Percentiles rank a stretch among this genome's conserved stretches.
phyloP scores from a whole-genome alignment of 1,140 invertebrate species.

The Drosophila kohkoa region DNA sequence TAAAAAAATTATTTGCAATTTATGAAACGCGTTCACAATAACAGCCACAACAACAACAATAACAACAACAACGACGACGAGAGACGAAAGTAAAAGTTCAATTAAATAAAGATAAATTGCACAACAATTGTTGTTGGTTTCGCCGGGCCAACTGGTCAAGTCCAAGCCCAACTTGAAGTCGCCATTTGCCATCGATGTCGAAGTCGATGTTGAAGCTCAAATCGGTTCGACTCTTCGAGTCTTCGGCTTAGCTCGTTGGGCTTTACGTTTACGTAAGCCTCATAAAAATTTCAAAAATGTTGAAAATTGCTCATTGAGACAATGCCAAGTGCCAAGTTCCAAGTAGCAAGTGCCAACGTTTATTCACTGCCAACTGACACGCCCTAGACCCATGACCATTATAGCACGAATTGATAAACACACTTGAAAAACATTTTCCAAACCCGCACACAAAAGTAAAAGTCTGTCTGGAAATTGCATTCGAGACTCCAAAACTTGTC shows the following conservation, averaged over 20 bases:
- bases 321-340: conserved; percentile 24
- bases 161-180: conserved; percentile 27
- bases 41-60: conserved; percentile 35
- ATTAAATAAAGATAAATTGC: conserved; percentile 83
- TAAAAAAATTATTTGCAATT: conserved; percentile 78
- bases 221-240: neutral
- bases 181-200: neutral
- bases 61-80: conserved; percentile 23
- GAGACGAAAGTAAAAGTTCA: conserved; percentile 80
- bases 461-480: neutral
- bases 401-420: conserved; percentile 31
- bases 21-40: conserved; percentile 74
- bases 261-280: conserved; percentile 40
- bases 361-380: conserved; percentile 13
- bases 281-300: conserved; percentile 44
- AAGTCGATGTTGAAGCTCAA: neutral
- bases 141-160: conserved; percentile 23
- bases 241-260: conserved; percentile 12
- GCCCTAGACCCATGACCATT: conserved; percentile 18
- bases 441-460: conserved; percentile 25
- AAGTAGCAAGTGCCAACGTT: conserved; percentile 1
- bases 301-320: conserved; percentile 16
- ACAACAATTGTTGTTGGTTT: conserved; percentile 67
- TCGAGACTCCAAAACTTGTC: no score
- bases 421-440: conserved; percentile 4